Evolutionary conservation across 2,888 invertebrate species (phyloP).

Genomic region (Ceratothoa steindachneri): DNA sequence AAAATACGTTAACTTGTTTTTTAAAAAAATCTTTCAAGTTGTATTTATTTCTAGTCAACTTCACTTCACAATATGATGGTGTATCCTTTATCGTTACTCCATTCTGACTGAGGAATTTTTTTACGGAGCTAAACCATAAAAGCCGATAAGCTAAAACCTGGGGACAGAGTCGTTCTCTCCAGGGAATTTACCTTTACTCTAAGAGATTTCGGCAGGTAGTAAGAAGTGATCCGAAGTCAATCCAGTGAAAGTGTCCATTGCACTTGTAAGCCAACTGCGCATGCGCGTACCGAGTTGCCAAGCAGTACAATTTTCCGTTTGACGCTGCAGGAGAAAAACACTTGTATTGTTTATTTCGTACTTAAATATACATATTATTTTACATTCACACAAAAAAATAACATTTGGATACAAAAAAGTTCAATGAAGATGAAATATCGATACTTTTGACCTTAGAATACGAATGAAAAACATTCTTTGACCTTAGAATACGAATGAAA

Average conservation of each 20-base stretch:
- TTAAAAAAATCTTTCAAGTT: neutral
- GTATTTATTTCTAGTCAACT: neutral
- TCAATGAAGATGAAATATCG: too few relatives aligned
- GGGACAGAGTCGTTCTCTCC: neutral
- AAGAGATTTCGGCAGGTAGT: neutral
- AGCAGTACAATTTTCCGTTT: neutral
- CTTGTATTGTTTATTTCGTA: neutral
- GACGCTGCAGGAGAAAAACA: neutral
- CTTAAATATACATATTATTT: neutral
- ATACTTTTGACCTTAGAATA: too few relatives aligned
- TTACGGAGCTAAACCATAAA: neutral
- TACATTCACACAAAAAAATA: too few relatives aligned
- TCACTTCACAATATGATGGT: too few relatives aligned
- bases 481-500: neutral
- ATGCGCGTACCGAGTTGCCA: neutral
- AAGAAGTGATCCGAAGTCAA: slow-evolving; percentile 1
- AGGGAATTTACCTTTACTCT: neutral
- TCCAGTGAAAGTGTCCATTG: neutral
- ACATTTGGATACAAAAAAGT: too few relatives aligned
- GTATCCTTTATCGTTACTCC: too few relatives aligned
- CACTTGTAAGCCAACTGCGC: neutral
- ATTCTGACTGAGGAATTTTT: too few relatives aligned
- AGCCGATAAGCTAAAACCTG: neutral
- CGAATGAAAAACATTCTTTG: neutral
- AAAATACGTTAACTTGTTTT: neutral